These are phyloP conservation scores for Eclectus roratus DNA, from an alignment of 2,113 vertebrate species.

Conservation along the genomic window DNA sequence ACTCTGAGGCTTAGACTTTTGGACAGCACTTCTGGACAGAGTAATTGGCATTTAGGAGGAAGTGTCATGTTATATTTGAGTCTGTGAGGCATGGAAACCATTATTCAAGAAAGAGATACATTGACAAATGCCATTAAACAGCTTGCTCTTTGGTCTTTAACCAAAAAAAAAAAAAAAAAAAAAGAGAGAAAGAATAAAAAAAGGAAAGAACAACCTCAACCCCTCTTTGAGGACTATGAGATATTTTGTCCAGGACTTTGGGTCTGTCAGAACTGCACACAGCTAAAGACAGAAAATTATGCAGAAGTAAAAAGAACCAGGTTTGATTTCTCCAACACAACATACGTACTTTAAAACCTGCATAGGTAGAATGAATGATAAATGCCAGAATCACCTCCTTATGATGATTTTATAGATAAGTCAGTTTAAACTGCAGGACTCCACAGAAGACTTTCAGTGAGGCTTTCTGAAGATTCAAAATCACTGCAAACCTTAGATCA, in stretches of 20 bases:
- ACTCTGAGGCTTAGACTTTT: background rate
- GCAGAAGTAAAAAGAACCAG: background rate
- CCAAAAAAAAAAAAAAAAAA: background rate
- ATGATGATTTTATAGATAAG: background rate
- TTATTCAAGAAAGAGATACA: background rate
- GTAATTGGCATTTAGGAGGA: conserved; percentile 15
- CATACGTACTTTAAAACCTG: background rate
- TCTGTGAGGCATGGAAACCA: background rate
- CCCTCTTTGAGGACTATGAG: background rate
- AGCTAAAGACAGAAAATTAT: background rate
- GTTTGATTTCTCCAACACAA: background rate
- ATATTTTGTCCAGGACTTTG: background rate
- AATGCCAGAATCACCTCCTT: background rate
- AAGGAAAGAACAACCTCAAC: background rate
- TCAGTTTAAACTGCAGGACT: background rate
- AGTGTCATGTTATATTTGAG: conserved; percentile 11
- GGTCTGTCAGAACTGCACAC: background rate
- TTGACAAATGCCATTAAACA: background rate
- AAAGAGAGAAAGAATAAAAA: too few relatives aligned
- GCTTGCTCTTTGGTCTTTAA: background rate
- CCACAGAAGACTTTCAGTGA: background rate
- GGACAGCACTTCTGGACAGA: background rate
- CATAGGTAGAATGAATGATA: background rate
- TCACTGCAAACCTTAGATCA: background rate
- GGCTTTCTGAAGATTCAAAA: background rate